Evolutionary conservation across 1,140 invertebrate genomes (phyloP), one percentile per base, ranked within the genome.

Genomic region (Acromyrmex charruanus): DNA sequence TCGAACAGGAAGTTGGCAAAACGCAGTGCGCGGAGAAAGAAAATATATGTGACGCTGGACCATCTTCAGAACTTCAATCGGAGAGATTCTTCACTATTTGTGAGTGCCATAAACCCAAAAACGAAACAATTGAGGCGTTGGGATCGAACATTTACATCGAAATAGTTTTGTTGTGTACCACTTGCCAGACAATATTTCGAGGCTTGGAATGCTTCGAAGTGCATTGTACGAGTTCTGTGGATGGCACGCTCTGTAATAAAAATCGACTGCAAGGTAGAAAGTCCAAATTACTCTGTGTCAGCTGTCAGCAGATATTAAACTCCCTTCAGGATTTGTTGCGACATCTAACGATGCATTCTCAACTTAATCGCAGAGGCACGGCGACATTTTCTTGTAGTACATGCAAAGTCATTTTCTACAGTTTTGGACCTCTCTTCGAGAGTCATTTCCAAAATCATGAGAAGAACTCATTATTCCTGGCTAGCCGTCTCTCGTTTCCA

Each of bases 371-470:
- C 25, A 85, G 90, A 6, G 82, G 51, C 0, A 91, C 75, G 0
- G 82, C 92, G 3, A 91, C 87, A 0, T 94, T 94, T 25, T 84
- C 92, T 3, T 95, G 95, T 51, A 93, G 95, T 16, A 94, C 95
- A 28, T 95, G 95, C 49, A 93, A 93, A 49, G 90, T 95, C 2
- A 79, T 94, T 1, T 95, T 95, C 28, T 91, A 92, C 61, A 93
- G 94, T 6, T 86, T 91, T 35, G 94, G 94, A 3, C 68, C 77
- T 0, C 49, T 94, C 0, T 95, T 95, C 77, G 92, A 91, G n/a
- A 87, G 63, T 0, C 95, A 95, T 66, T 95, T 94, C 92, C 91
- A 86, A 3, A 91, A 91, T 31, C 95, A 95, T 69, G 79, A 63
- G 3, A 94, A 92, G 31, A 82, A 95, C 59, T 39, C 88, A 2